phyloP scores from a whole-genome alignment of 2,113 vertebrate species.

The Xiphias gladius region DNA sequence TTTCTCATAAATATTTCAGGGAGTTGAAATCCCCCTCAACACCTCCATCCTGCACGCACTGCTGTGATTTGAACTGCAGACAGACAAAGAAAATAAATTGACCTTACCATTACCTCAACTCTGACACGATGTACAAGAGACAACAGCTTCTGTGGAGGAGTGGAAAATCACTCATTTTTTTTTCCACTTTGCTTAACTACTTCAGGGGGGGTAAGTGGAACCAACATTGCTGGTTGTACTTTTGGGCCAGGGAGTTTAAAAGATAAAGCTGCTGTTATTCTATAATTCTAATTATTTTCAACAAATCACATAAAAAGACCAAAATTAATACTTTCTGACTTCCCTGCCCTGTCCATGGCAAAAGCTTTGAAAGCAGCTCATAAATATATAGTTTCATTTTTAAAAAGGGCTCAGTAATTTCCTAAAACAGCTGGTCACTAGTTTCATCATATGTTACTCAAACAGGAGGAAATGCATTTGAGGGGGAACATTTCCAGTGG shows the following conservation, averaged over 20 bases:
- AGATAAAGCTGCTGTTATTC: neutral
- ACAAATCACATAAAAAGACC: neutral
- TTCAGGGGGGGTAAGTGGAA: neutral
- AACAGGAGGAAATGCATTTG: too few relatives aligned
- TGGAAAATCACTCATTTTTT: neutral
- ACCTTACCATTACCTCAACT: neutral
- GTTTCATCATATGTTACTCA: too few relatives aligned
- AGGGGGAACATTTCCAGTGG: too few relatives aligned
- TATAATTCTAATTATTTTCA: neutral
- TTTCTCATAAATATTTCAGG: constrained; percentile 80
- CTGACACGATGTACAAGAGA: neutral
- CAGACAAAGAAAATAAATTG: constrained; percentile 7
- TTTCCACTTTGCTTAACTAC: neutral
- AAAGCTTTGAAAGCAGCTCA: too few relatives aligned
- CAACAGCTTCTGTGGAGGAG: neutral
- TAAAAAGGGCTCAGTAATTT: too few relatives aligned
- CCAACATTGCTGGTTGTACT: neutral
- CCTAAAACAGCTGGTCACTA: too few relatives aligned
- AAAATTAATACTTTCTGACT: too few relatives aligned
- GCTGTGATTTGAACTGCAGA: constrained; percentile 37
- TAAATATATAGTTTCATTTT: too few relatives aligned
- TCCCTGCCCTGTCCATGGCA: too few relatives aligned
- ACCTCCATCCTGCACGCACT: constrained; percentile 48
- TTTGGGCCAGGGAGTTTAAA: neutral
- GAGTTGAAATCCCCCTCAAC: constrained; percentile 60